Evolutionary conservation across 2,888 invertebrate genomes (phyloP), one percentile per base, ranked within the genome.

Genomic region (Oxyteleia sp.): DNA sequence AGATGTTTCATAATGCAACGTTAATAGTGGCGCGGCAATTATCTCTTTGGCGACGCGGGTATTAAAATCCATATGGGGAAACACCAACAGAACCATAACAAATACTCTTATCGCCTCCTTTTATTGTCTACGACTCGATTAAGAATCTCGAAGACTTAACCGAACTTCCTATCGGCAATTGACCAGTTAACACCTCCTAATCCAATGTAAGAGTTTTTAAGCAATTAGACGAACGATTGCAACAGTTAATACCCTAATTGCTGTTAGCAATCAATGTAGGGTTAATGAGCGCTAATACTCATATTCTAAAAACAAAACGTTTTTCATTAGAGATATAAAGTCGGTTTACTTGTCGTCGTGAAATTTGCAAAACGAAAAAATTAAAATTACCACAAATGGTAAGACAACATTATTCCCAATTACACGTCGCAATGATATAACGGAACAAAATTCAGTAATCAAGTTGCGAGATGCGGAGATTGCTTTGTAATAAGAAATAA

Each of bases 1-100:
- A 93, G 93, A 92, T 91, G 93, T 89, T 90, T 88, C 87, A 88
- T 92, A 93, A 93, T 92, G 92, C 90, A 88, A 88, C 88, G 89
- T 89, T 92, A 91, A 91, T 89, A 87, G 88, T 89, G 87, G 89
- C 86, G 90, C 84, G 86, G 90, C 92, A 92, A 93, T 93, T 93
- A 92, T 91, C 92, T 76, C 78, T 82, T 83, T 81, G 80, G 63
- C 66, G 68, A 57, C 75, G 63, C 61, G 80, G 57, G 85, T 89
- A 89, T 88, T 89, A 88, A 89, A 88, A 90, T 88, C 86, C 85
- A 86, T 87, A 86, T 84, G 74, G 84, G 69, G 32, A 38, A 66
- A 59, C 59, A 59, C 38, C 38, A 57, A 64, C 35, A 59, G 45
- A 64, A 49, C 41, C 32, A 35, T 43, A 68, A 49, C 63, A 20